A percentile compares a stretch with the other conserved stretches of the same genome.
Evolutionary conservation across 2,888 invertebrate species (phyloP).

Genomic region (Emmelina monodactyla): DNA sequence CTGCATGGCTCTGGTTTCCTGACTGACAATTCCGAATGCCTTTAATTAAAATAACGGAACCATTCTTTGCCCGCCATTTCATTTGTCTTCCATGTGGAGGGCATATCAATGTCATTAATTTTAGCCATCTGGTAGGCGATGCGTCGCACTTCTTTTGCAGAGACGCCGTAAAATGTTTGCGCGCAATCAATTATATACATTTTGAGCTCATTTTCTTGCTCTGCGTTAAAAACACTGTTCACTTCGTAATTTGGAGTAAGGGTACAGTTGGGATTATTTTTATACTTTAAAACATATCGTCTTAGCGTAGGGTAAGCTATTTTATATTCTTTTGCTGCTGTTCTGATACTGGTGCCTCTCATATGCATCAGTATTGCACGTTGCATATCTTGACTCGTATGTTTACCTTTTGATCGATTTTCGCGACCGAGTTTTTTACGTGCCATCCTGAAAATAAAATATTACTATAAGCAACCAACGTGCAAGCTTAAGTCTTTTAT

Average conservation of each 20-base stretch:
- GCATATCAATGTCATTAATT: slow-evolving; percentile 14
- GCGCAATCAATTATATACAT: slow-evolving; percentile 1
- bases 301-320: background rate
- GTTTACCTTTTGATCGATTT: background rate
- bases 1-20: slow-evolving; percentile 14
- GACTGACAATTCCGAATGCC: slow-evolving; percentile 3
- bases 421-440: background rate
- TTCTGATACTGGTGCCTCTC: background rate
- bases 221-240: background rate
- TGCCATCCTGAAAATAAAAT: background rate
- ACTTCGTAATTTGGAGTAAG: slow-evolving; percentile 6
- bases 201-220: slow-evolving; percentile 2
- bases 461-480: too few relatives aligned
- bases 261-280: slow-evolving; percentile 1
- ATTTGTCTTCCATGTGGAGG: slow-evolving; percentile 7
- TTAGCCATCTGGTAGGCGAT: slow-evolving; percentile 13
- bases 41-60: slow-evolving; percentile 9
- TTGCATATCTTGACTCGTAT: background rate
- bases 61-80: slow-evolving; percentile 13
- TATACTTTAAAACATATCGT: background rate
- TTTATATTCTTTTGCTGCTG: slow-evolving; percentile 1
- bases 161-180: background rate
- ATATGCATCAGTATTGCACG: background rate
- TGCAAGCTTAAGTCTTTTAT: too few relatives aligned
- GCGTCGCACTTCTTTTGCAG: slow-evolving; percentile 1